Evolutionary conservation across 1,140 invertebrate genomes (phyloP).

Genomic region (Sinonovacula constricta): DNA sequence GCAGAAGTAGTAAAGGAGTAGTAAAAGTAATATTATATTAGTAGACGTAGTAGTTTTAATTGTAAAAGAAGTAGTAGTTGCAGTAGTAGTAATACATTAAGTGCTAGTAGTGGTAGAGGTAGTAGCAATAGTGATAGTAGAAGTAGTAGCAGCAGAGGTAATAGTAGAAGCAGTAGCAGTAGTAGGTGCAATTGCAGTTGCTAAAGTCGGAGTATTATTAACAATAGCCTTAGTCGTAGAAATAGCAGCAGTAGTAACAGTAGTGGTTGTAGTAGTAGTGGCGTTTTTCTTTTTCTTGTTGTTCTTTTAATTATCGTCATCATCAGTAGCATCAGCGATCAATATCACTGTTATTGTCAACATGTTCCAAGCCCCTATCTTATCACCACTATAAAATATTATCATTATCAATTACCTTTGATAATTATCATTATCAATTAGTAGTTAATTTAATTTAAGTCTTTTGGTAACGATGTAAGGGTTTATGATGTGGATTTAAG

Average conservation of each 20-base stretch:
- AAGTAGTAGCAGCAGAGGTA: background rate
- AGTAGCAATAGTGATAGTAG: background rate
- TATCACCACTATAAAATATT: too few relatives aligned
- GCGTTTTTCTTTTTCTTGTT: too few relatives aligned
- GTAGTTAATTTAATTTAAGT: too few relatives aligned
- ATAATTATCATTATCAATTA: too few relatives aligned
- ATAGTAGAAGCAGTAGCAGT: background rate
- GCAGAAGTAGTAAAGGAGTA: background rate
- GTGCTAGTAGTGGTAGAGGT: background rate
- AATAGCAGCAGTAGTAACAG: background rate
- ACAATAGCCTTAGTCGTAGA: background rate
- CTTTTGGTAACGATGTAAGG: too few relatives aligned
- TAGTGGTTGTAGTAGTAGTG: background rate
- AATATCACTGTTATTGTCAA: too few relatives aligned
- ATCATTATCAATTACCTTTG: too few relatives aligned
- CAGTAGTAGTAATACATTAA: background rate
- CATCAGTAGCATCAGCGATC: too few relatives aligned
- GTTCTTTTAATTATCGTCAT: too few relatives aligned
- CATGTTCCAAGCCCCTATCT: too few relatives aligned
- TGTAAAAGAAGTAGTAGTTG: background rate
- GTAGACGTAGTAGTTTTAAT: constrained; percentile 3
- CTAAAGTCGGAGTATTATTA: background rate
- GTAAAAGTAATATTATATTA: background rate
- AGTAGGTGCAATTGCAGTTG: background rate
- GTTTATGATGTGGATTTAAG: too few relatives aligned